phyloP scores from a whole-genome alignment of 1,140 invertebrate species.

The Vanessa tameamea region DNA sequence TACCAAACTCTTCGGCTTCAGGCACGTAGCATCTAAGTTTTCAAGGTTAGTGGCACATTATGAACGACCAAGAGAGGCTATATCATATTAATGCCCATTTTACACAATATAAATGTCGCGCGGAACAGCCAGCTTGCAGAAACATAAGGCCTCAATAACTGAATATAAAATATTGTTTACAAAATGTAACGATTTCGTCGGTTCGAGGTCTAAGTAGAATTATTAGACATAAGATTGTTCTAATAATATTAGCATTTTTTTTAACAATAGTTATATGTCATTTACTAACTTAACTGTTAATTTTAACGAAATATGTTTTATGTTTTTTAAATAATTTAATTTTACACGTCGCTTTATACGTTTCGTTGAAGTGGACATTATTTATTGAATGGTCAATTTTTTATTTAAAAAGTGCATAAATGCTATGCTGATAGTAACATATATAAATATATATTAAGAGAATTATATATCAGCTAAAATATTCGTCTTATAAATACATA shows the following conservation, averaged over 20 bases:
- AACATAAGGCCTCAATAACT: no score
- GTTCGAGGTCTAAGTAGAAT: not conserved
- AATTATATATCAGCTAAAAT: no score
- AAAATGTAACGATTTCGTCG: not conserved
- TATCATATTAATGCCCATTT: no score
- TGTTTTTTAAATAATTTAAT: not conserved
- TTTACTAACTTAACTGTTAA: no score
- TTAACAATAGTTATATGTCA: no score
- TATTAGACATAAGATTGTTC: not conserved
- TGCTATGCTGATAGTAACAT: not conserved
- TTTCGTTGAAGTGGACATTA: not conserved
- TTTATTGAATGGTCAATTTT: not conserved
- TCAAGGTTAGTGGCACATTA: no score
- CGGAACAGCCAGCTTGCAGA: no score
- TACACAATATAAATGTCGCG: no score
- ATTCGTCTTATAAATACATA: not conserved
- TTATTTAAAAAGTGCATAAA: not conserved
- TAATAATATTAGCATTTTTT: not conserved
- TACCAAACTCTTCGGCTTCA: no score
- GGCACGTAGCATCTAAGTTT: no score
- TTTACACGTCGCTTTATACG: not conserved
- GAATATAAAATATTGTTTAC: not conserved
- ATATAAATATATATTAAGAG: not conserved
- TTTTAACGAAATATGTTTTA: not conserved
- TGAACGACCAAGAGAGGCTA: no score